Evolutionary conservation across 2,888 invertebrate genomes (phyloP).

Genomic region (Linnaemya vulpina): DNA sequence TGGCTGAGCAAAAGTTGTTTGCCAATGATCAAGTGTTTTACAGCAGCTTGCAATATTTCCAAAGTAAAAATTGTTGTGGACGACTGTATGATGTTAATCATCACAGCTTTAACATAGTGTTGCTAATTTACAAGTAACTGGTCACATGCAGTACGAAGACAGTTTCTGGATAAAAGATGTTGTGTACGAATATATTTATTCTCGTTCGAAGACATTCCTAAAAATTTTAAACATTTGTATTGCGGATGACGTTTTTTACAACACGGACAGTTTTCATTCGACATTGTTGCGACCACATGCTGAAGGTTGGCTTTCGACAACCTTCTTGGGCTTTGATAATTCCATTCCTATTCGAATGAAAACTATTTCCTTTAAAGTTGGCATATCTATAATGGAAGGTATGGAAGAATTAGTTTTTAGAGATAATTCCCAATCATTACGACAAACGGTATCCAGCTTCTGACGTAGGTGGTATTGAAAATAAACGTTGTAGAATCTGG

Average conservation of each 20-base stretch:
- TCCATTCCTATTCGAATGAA: constrained; percentile 11
- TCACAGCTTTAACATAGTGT: constrained; percentile 25
- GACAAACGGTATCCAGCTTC: neutral
- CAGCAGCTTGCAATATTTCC: neutral
- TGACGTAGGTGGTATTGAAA: constrained; percentile 34
- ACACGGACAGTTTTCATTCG: constrained; percentile 49
- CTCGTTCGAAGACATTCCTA: constrained; percentile 31
- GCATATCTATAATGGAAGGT: constrained; percentile 34
- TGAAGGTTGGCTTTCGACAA: constrained; percentile 30
- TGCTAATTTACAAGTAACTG: constrained; percentile 26
- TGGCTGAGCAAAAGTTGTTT: constrained; percentile 3
- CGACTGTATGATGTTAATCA: constrained; percentile 32
- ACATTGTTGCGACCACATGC: constrained; percentile 21
- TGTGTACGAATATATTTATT: constrained; percentile 41
- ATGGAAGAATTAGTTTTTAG: neutral
- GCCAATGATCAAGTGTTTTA: neutral
- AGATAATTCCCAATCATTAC: constrained; percentile 11
- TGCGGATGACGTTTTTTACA: constrained; percentile 50
- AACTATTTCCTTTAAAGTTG: constrained; percentile 25
- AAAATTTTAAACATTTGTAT: constrained; percentile 60
- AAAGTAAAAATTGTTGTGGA: constrained; percentile 27
- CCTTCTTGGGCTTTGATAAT: neutral
- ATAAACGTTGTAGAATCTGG: constrained; percentile 49
- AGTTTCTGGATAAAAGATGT: constrained; percentile 50
- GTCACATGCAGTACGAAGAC: constrained; percentile 47